phyloP scores from a whole-genome alignment of 2,797 vertebrate genomes.

The Microchirus variegatus region DNA sequence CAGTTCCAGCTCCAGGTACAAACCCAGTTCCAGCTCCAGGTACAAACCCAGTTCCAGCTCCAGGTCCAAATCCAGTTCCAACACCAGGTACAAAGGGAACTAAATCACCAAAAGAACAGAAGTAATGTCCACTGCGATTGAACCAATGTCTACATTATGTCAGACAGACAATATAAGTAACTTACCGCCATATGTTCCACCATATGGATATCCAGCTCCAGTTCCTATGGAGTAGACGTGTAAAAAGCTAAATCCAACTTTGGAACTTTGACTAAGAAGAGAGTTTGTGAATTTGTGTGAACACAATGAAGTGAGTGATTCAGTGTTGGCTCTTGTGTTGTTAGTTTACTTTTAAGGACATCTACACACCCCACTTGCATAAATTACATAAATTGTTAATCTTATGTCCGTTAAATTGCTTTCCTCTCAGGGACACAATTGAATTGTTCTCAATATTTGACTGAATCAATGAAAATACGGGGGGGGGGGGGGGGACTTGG shows the following conservation, averaged over 20 bases:
- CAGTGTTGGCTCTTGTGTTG: neutral
- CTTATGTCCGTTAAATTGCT: neutral
- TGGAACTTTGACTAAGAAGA: no score
- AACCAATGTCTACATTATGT: neutral
- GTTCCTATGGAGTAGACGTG: no score
- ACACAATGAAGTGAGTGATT: no score
- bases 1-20: no score
- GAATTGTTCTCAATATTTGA: neutral
- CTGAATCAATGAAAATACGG: neutral
- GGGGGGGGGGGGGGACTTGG: no score
- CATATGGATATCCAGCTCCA: constrained; percentile 60
- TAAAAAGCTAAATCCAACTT: no score
- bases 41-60: constrained; percentile 18
- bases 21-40: constrained; percentile 38
- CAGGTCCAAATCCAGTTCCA: constrained; percentile 34
- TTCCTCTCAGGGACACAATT: neutral
- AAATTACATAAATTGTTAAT: neutral
- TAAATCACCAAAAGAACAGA: constrained; percentile 26
- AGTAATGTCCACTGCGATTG: neutral
- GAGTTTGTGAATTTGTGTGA: no score
- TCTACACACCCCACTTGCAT: neutral
- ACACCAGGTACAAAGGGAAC: no score
- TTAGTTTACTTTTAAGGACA: neutral
- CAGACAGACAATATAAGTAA: neutral
- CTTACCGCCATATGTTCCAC: constrained; percentile 59